Evolutionary conservation across 2,888 invertebrate species (phyloP).

Genomic region (Dexiosoma caninum): DNA sequence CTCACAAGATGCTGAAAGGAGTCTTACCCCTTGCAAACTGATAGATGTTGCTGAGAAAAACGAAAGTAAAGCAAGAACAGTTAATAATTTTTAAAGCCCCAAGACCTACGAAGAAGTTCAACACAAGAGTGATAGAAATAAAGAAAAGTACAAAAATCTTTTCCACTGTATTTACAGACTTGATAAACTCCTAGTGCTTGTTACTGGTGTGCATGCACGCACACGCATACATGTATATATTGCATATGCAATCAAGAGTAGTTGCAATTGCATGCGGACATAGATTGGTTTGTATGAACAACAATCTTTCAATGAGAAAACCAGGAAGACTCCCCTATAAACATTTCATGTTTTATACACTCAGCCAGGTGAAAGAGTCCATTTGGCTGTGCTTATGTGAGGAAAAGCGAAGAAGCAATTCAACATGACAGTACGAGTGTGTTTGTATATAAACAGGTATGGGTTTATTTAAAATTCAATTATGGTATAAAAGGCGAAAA

Average conservation of each 20-base stretch:
- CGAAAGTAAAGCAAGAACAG: neutral
- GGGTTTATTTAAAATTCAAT: slow-evolving; percentile 78
- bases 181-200: too few species aligned
- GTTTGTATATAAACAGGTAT: slow-evolving; percentile 7
- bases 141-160: slow-evolving; percentile 32
- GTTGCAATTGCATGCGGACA: slow-evolving; percentile 4
- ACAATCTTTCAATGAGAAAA: neutral
- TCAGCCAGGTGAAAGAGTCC: neutral
- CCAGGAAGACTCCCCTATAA: neutral
- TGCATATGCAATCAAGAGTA: neutral
- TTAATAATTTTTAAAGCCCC: slow-evolving; percentile 50
- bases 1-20: slow-evolving; percentile 25
- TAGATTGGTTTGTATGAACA: slow-evolving; percentile 17
- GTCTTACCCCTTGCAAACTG: slow-evolving; percentile 26
- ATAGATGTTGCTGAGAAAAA: slow-evolving; percentile 3
- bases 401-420: slow-evolving; percentile 18
- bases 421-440: neutral
- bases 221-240: neutral
- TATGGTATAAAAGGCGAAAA: slow-evolving; percentile 68
- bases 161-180: slow-evolving; percentile 54
- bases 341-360: slow-evolving; percentile 7
- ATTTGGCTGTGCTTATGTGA: neutral
- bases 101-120: slow-evolving; percentile 34
- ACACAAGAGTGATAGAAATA: slow-evolving; percentile 11
- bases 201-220: neutral